Evolutionary conservation across 2,113 vertebrate species (phyloP).

Genomic region (Oryzias curvinotus): DNA sequence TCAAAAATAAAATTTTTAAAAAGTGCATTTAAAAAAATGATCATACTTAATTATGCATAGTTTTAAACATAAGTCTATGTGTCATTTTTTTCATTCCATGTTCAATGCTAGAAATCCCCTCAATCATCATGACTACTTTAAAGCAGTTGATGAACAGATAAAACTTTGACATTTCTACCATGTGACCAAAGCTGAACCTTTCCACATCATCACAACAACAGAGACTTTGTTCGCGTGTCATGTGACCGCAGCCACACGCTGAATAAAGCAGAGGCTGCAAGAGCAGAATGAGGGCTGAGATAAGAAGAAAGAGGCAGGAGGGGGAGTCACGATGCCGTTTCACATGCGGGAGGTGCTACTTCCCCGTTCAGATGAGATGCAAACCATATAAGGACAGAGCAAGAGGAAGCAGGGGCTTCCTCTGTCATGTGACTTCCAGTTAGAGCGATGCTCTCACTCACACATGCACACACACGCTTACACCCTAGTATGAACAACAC

Average conservation of each 20-base stretch:
- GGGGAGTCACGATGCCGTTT: neutral
- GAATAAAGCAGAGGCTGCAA: neutral
- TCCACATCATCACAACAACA: neutral
- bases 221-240: neutral
- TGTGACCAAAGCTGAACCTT: neutral
- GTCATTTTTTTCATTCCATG: too few relatives aligned
- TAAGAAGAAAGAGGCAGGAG: neutral
- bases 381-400: conserved; percentile 47
- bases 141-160: too few relatives aligned
- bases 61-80: too few relatives aligned
- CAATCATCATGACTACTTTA: too few relatives aligned
- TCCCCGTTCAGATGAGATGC: neutral
- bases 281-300: neutral
- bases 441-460: neutral
- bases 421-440: conserved; percentile 57
- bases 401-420: conserved; percentile 46
- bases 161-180: too few relatives aligned
- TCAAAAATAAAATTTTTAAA: too few relatives aligned
- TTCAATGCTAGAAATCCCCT: too few relatives aligned
- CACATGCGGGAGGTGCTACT: conserved; percentile 8
- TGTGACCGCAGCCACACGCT: neutral
- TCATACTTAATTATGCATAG: too few relatives aligned
- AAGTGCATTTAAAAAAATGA: too few relatives aligned
- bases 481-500: conserved; percentile 3
- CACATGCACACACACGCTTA: conserved; percentile 5